Conservation (phyloP, 2,888 invertebrate species). For the Sipha maydis region DNA sequence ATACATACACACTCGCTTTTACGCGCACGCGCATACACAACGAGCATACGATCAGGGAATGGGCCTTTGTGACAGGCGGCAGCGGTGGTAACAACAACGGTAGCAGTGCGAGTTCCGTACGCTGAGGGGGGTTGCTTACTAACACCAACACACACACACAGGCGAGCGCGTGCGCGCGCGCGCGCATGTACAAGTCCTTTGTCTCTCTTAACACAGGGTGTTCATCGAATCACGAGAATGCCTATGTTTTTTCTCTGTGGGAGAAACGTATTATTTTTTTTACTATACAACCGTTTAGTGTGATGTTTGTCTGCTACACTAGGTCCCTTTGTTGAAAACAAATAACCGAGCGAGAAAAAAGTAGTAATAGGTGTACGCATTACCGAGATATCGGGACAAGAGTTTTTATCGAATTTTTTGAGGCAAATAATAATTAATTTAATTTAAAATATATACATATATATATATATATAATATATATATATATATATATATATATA, state of each 20-base stretch:
- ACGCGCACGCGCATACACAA: background rate
- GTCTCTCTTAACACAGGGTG: slow-evolving; percentile 45
- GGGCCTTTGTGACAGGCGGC: slow-evolving; percentile 52
- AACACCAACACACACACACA: background rate
- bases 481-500: no score
- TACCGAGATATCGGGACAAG: background rate
- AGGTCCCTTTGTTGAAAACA: slow-evolving; percentile 8
- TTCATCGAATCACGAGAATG: slow-evolving; percentile 49
- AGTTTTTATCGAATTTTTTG: background rate
- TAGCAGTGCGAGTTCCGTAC: background rate
- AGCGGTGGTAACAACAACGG: background rate
- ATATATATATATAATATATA: no score
- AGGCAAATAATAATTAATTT: background rate
- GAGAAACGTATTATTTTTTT: slow-evolving; percentile 19
- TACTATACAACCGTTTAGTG: slow-evolving; percentile 19
- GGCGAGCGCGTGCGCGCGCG: background rate
- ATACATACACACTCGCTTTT: background rate
- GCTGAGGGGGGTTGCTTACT: slow-evolving; percentile 21
- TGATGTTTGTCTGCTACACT: slow-evolving; percentile 15
- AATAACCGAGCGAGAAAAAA: background rate
- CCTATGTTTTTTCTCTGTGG: slow-evolving; percentile 6
- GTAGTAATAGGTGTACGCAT: background rate
- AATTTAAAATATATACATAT: no score
- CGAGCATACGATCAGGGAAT: background rate
- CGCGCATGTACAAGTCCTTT: slow-evolving; percentile 17